Evolutionary conservation across 1,140 invertebrate species (phyloP).

Genomic region (Centruroides vittatus): DNA sequence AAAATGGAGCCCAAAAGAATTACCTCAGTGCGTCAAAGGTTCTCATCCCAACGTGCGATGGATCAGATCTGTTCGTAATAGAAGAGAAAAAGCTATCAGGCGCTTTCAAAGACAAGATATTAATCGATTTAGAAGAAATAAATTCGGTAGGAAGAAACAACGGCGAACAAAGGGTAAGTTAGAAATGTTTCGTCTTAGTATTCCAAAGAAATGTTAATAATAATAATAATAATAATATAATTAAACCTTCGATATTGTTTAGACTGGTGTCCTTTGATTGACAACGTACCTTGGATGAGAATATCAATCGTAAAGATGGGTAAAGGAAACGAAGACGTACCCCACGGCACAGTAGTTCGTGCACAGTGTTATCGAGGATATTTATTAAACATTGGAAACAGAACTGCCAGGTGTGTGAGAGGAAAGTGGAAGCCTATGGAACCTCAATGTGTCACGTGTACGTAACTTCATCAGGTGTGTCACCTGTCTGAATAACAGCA

Average conservation of each 20-base stretch:
- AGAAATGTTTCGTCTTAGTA: neutral
- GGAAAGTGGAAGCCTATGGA: slow-evolving; percentile 65
- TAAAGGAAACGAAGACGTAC: slow-evolving; percentile 23
- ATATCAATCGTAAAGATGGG: slow-evolving; percentile 42
- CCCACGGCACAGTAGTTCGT: slow-evolving; percentile 46
- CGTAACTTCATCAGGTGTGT: slow-evolving; percentile 26
- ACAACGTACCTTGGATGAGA: slow-evolving; percentile 28
- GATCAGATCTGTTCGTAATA: slow-evolving; percentile 3
- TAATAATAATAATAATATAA: too few species aligned
- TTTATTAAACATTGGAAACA: slow-evolving; percentile 54
- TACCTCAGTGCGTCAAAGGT: slow-evolving; percentile 55
- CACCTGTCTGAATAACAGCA: too few species aligned
- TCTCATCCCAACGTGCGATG: slow-evolving; percentile 19
- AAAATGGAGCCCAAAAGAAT: slow-evolving; percentile 64
- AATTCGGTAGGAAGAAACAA: slow-evolving; percentile 24
- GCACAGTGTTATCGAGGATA: slow-evolving; percentile 59
- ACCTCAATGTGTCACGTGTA: slow-evolving; percentile 57
- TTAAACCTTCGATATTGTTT: too few species aligned
- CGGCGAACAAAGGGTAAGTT: slow-evolving; percentile 21
- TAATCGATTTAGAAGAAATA: neutral
- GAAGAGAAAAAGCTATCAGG: neutral
- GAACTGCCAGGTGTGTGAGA: slow-evolving; percentile 55
- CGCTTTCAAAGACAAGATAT: neutral
- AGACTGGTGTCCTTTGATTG: too few species aligned
- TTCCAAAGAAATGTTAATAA: too few species aligned